Conservation (phyloP, 2,797 vertebrate species). For the Acanthurus leucopareius region DNA sequence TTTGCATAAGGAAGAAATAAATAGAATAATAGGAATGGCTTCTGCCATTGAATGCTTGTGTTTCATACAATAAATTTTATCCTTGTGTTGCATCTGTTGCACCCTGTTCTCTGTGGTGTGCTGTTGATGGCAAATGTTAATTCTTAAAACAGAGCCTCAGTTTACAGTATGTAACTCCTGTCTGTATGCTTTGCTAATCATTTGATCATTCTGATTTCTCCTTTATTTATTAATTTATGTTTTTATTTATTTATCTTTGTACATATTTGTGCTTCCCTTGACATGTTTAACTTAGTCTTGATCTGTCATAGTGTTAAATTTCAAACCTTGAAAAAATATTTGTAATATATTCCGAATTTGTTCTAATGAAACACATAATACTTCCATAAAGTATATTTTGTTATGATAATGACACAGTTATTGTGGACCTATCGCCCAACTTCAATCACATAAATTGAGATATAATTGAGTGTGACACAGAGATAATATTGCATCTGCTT, state of each 20-base stretch:
- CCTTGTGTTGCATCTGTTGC: neutral
- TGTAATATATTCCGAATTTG: neutral
- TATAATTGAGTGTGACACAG: too few relatives aligned
- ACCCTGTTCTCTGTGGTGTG: neutral
- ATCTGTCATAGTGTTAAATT: neutral
- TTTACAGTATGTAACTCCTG: neutral
- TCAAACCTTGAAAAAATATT: neutral
- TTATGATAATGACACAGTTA: neutral
- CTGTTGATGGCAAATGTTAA: neutral
- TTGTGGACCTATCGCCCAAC: neutral
- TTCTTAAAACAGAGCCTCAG: neutral
- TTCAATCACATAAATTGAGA: neutral
- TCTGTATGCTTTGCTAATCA: neutral
- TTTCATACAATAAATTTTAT: neutral
- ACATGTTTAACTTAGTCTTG: too few relatives aligned
- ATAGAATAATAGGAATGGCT: neutral
- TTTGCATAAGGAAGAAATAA: neutral
- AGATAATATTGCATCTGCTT: too few relatives aligned
- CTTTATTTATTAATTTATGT: too few relatives aligned
- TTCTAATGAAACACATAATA: neutral
- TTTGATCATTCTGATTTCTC: too few relatives aligned
- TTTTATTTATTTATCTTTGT: too few relatives aligned
- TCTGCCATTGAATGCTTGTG: neutral
- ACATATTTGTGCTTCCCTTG: too few relatives aligned
- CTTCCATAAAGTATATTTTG: neutral